Base-by-base conservation (phyloP, 2,888 invertebrate genomes). In the Lithophane socia region DNA sequence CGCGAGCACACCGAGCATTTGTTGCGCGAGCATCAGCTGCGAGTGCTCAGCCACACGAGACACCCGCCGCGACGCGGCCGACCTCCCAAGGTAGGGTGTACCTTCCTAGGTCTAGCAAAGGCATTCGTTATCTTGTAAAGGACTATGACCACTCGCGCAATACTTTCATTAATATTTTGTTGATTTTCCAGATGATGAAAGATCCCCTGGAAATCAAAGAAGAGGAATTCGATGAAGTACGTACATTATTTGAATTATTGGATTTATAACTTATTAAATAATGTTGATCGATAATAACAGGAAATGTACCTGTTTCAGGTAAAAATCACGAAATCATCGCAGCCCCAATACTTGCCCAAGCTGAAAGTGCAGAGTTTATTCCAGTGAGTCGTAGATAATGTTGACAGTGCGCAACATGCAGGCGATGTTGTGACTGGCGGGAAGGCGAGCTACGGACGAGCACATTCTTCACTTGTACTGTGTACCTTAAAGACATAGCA, bases 1-100 rank as follows among this genome's bases (percentile, higher is more conserved):
- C 92, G 93, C 88, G 95, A 92, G 88, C 96, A 96, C 93, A 96
- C 96, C n/a, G 96, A 96, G 91, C 96, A 96, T 89, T 90, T 96
- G 90, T 92, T 96, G 91, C 92, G 94, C 72, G 93, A 93, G 86
- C 96, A 96, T 90, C 96, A 96, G 93, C 93, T 96, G 92, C 93
- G 95, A 58, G 94, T 96, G 89, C 92, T 95, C 66, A 83, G 85
- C 78, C 88, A 90, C 77, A 67, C 87, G 88, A 66, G 75, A 16
- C 90, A 85, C 87, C 80, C 89, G 89, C 78, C 90, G 37, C 77
- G 84, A 21, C 87, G 89, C 49, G 89, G 89, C 0, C 88, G 89
- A 0, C 89, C 89, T 72, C 90, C 90, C 83, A 90, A 90, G 90
- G 89, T 89, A 54, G 3, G 54, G 10, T n/a, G 3, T 16, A n/a